These are phyloP conservation scores for Holothuria leucospilota DNA, from an alignment of 53 echinoderm and acorn worm species.

Conservation along the genomic window DNA sequence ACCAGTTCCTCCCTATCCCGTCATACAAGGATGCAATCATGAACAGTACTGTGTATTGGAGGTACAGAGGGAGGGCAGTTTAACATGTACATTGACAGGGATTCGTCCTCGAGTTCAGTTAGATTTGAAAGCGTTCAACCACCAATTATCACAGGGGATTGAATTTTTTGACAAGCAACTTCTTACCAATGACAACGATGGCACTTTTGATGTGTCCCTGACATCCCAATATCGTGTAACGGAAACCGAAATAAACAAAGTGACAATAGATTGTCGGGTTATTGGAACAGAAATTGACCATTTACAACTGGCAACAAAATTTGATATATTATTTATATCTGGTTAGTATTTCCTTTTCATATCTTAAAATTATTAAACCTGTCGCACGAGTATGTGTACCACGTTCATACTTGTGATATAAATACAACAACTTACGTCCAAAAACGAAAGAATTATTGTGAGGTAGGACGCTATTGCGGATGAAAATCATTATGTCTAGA, in stretches of 20 bases:
- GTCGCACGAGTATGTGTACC: too few species aligned
- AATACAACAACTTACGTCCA: too few species aligned
- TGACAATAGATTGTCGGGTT: neutral
- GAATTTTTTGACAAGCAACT: neutral
- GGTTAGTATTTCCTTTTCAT: too few species aligned
- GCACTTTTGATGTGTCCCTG: neutral
- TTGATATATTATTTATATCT: neutral
- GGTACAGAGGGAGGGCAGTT: neutral
- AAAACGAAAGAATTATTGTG: too few species aligned
- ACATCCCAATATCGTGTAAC: neutral
- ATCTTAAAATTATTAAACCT: too few species aligned
- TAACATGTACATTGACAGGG: neutral
- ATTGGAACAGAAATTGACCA: neutral
- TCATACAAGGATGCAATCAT: neutral
- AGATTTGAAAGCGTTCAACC: neutral
- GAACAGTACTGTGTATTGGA: constrained; percentile 15
- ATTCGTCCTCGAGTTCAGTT: neutral
- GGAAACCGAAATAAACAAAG: neutral
- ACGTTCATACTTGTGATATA: too few species aligned
- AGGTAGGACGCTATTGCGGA: too few species aligned
- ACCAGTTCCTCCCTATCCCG: neutral
- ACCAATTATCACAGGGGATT: neutral
- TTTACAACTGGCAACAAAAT: neutral
- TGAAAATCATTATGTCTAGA: too few species aligned
- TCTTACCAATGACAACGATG: neutral